phyloP scores from a whole-genome alignment of 2,113 vertebrate genomes.

The Chitala chitala region DNA sequence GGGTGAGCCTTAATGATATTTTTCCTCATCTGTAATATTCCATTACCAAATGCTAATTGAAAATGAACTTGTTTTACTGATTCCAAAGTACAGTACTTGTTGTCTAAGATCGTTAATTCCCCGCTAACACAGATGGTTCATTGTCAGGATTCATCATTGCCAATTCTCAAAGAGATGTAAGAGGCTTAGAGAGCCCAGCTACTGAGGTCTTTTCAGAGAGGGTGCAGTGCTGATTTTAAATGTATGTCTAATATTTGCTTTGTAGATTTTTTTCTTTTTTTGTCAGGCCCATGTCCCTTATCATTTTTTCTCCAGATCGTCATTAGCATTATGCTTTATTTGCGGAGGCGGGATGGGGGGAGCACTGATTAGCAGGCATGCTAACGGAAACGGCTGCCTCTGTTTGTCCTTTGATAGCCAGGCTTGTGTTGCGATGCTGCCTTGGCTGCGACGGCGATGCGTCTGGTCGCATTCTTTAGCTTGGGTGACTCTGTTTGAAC shows the following conservation, averaged over 20 bases:
- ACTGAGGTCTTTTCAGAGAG: background rate
- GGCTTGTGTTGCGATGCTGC: background rate
- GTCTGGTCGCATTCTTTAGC: slow-evolving; percentile 11
- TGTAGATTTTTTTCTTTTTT: background rate
- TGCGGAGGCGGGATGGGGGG: background rate
- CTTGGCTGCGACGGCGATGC: slow-evolving; percentile 9
- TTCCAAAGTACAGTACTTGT: slow-evolving; percentile 28
- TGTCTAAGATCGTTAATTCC: slow-evolving; percentile 35
- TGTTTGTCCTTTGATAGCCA: background rate
- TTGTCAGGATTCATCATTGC: slow-evolving; percentile 23
- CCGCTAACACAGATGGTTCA: slow-evolving; percentile 22
- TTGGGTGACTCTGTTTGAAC: background rate
- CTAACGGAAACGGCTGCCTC: background rate
- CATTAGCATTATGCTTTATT: background rate
- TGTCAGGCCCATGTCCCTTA: background rate
- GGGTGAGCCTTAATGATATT: slow-evolving; percentile 34
- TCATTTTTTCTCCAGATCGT: background rate
- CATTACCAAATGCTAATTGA: slow-evolving; percentile 45
- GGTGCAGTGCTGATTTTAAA: background rate
- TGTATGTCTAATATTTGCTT: background rate
- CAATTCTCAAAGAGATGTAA: slow-evolving; percentile 4
- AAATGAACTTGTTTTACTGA: slow-evolving; percentile 31
- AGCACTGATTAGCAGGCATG: background rate
- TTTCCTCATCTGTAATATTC: slow-evolving; percentile 44
- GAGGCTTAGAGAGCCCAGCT: background rate